Base-by-base conservation (phyloP, 2,797 vertebrate genomes). In the Oophaga sylvatica region DNA sequence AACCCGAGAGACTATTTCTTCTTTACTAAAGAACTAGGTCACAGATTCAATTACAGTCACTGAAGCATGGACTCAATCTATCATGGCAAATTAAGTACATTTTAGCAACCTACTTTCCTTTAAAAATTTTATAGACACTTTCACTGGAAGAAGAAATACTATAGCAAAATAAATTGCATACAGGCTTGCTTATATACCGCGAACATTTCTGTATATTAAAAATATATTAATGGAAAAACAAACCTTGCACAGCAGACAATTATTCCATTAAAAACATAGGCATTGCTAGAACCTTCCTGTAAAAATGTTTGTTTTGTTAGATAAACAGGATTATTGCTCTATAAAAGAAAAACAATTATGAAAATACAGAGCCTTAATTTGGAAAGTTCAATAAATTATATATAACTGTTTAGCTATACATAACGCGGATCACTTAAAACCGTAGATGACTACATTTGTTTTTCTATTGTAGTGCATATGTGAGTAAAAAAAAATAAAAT, bases 21-120 rank as follows among this genome's bases (percentile, higher is more conserved):
- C 94, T 97, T 97, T 97, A 97, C 96, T 95, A 97, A 98, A 98
- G 97, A 99, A 99, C 99, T 99, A 99, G 98, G 98, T 99, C 98
- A 99, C 97, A 98, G 97, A 99, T 99, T 99, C 98, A 99, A 99
- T 99, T 99, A 99, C 97, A 99, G 96, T 95, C 98, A 97, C 94
- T 97, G 97, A 98, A 98, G 97, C 98, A 96, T 99, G 97, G 97
- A 98, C 97, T 98, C 98, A 99, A 99, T 99, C 98, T 99, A 99
- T 99, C 98, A 99, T 98, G 97, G 97, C 97, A 99, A 99, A 99
- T 99, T 99, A 99, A 99, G 97, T 99, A 97, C 97, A 96, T 98
- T 99, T 99, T 99, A 99, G 98, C 97, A 99, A 99, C 98, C 98
- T 99, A 99, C 97, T 98, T 99, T 98, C 97, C 97, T 96, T 96